Conservation (phyloP, 35 echinoderm and acorn worm genomes). For the Stichopus chloronotus region DNA sequence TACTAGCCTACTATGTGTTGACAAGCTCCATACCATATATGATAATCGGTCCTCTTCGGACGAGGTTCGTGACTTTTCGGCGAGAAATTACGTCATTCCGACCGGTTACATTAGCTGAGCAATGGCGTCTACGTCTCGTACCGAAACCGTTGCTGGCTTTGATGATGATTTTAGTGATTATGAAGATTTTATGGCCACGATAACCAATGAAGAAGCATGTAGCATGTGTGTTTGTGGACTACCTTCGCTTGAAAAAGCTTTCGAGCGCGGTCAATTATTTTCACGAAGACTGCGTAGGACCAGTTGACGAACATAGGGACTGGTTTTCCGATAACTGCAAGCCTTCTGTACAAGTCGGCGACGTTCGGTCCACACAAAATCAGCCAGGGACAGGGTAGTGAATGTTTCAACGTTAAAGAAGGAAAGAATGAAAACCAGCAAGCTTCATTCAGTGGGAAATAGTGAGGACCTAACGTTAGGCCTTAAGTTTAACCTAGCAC, state of each 20-base stretch:
- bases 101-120: too few species aligned
- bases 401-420: neutral
- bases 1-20: neutral
- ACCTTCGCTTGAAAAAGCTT: neutral
- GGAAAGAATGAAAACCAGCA: too few species aligned
- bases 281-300: neutral
- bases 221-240: neutral
- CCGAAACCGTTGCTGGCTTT: neutral
- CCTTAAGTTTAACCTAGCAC: too few species aligned
- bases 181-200: neutral
- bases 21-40: neutral
- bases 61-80: neutral
- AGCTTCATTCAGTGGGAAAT: too few species aligned
- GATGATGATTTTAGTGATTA: neutral
- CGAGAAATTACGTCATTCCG: neutral
- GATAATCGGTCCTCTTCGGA: neutral
- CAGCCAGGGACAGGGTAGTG: neutral
- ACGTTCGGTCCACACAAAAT: neutral
- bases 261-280: neutral
- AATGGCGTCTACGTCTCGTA: constrained; percentile 14
- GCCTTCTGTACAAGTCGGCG: neutral
- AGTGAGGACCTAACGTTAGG: too few species aligned
- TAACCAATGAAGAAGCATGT: neutral
- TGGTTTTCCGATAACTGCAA: neutral
- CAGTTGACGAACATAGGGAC: neutral